Conservation (phyloP, 92 coral and sea anemone genomes). For the Porites divaricata region DNA sequence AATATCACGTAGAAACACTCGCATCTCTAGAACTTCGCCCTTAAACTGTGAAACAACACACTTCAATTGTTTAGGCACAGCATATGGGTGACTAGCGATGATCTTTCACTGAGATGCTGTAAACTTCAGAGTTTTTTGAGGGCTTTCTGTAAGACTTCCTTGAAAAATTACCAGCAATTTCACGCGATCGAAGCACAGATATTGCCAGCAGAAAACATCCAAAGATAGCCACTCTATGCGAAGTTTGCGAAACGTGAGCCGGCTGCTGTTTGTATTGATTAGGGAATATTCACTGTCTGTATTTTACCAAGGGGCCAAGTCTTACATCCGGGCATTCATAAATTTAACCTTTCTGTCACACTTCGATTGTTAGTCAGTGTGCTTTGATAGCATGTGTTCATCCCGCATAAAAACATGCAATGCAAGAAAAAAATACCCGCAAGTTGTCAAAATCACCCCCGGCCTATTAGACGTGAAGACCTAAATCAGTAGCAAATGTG, state of each 20-base stretch:
- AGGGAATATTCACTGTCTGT: constrained; percentile 5
- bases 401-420: background rate
- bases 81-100: constrained; percentile 15
- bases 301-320: constrained; percentile 20
- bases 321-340: constrained; percentile 30
- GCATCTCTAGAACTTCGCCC: constrained; percentile 17
- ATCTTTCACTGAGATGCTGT: background rate
- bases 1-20: constrained; percentile 18
- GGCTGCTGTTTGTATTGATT: constrained; percentile 10
- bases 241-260: constrained; percentile 38
- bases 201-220: background rate
- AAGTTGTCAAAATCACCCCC: background rate
- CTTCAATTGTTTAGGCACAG: constrained; percentile 11
- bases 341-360: background rate
- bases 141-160: background rate
- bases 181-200: constrained; percentile 16
- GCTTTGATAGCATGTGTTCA: background rate
- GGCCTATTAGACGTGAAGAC: constrained; percentile 6
- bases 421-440: background rate
- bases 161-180: background rate
- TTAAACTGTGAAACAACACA: constrained; percentile 23
- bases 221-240: background rate
- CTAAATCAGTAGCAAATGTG: background rate
- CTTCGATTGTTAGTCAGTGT: background rate
- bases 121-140: background rate